Percentiles rank a stretch among this genome's conserved stretches.
These are phyloP conservation scores for Drosophila funebris DNA, from an alignment of 1,140 invertebrate genomes.

Conservation along the genomic window DNA sequence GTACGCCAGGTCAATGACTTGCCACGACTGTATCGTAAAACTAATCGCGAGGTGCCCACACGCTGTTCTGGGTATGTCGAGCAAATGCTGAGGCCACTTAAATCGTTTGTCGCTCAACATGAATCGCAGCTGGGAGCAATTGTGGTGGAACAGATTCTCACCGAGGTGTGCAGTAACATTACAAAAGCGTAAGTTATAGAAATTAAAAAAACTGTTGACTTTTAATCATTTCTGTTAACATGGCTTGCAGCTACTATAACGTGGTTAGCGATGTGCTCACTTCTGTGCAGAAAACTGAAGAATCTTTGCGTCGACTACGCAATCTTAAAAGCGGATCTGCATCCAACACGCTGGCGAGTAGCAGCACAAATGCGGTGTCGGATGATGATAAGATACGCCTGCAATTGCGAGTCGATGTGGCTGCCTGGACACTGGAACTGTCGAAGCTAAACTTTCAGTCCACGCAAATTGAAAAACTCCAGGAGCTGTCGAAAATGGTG, in stretches of 20 bases:
- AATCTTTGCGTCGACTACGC: constrained; percentile 94
- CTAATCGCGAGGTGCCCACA: constrained; percentile 93
- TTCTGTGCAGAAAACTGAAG: constrained; percentile 97
- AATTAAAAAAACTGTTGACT: not conserved
- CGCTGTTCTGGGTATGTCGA: constrained; percentile 92
- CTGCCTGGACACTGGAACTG: constrained; percentile 84
- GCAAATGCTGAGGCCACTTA: constrained; percentile 87
- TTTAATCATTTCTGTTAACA: not conserved
- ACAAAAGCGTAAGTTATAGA: constrained; percentile 87
- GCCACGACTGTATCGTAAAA: constrained; percentile 95
- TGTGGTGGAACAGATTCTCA: constrained; percentile 85
- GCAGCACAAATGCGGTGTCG: constrained; percentile 84
- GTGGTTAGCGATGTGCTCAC: constrained; percentile 94
- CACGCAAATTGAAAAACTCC: constrained; percentile 60
- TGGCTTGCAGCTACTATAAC: constrained; percentile 89
- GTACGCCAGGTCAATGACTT: constrained; percentile 91
- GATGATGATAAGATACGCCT: constrained; percentile 97
- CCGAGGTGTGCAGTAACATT: constrained; percentile 86
- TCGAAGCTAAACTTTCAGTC: constrained; percentile 65
- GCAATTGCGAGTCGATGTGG: constrained; percentile 94
- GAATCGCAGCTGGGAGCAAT: constrained; percentile 85
- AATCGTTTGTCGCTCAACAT: constrained; percentile 86
- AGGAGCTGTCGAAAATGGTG: constrained; percentile 62
- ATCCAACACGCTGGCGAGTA: constrained; percentile 56
- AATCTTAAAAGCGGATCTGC: constrained; percentile 87